Conservation (phyloP, 2,888 invertebrate genomes). For the Meganola albula region DNA sequence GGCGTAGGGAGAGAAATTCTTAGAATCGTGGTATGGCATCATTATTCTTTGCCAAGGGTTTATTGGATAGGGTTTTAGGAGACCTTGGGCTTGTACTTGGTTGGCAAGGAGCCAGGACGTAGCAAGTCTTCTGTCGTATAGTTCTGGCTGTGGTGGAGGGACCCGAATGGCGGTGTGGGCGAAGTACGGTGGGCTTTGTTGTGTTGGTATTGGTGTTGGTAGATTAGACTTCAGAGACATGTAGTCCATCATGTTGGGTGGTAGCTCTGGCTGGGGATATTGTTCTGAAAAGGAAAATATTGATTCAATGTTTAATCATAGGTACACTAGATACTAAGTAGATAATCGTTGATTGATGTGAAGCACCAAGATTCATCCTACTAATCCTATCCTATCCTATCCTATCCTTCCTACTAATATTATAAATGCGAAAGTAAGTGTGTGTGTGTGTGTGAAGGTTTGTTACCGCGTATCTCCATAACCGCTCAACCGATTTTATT, state of each 20-base stretch:
- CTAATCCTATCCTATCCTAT: too few species aligned
- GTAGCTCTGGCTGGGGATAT: conserved; percentile 55
- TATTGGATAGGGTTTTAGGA: conserved; percentile 71
- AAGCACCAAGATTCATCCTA: too few species aligned
- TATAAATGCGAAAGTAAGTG: too few species aligned
- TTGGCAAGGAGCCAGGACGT: conserved; percentile 77
- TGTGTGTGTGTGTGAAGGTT: too few species aligned
- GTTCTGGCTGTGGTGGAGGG: conserved; percentile 54
- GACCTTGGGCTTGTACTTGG: conserved; percentile 67
- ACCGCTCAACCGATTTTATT: too few species aligned
- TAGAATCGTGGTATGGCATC: conserved; percentile 69
- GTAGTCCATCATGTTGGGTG: conserved; percentile 65
- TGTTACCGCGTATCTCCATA: too few species aligned
- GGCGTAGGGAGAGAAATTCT: conserved; percentile 61
- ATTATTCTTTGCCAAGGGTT: conserved; percentile 79
- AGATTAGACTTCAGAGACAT: conserved; percentile 60
- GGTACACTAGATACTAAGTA: too few species aligned
- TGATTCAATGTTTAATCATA: neutral
- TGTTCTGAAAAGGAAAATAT: conserved; percentile 55
- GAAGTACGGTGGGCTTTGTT: conserved; percentile 59
- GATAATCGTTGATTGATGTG: too few species aligned
- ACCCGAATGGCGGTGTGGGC: conserved; percentile 62
- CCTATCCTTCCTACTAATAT: too few species aligned
- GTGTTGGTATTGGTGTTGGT: conserved; percentile 41
- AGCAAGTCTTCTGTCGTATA: conserved; percentile 71